Evolutionary conservation across 2,888 invertebrate genomes (phyloP).

Genomic region (Lepidochrysops patricia): DNA sequence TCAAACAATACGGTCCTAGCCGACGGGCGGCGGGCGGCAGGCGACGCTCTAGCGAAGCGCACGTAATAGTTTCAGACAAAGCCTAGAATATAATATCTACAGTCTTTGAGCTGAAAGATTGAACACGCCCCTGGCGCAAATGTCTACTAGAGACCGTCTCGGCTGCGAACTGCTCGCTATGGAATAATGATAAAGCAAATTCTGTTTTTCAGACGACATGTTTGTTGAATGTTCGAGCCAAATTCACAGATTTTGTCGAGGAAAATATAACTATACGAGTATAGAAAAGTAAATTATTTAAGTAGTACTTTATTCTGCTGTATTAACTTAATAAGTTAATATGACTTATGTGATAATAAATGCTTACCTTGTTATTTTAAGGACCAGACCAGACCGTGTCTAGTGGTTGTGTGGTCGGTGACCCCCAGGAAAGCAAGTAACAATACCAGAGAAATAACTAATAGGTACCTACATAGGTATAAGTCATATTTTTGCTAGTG

Average conservation of each 20-base stretch:
- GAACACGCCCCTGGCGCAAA: background rate
- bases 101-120: constrained; percentile 2
- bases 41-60: background rate
- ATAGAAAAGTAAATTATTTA: no score
- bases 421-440: no score
- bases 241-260: background rate
- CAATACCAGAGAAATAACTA: no score
- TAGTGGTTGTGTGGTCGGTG: no score
- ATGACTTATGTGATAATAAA: no score
- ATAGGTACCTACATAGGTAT: no score
- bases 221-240: background rate
- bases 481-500: no score
- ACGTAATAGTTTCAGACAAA: constrained; percentile 6
- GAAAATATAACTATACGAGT: background rate
- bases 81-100: constrained; percentile 8
- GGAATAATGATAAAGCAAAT: background rate
- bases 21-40: background rate
- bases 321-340: no score
- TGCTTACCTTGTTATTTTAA: no score
- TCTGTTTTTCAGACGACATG: no score
- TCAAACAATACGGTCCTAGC: constrained; percentile 4
- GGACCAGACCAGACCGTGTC: no score
- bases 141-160: constrained; percentile 2
- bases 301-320: no score
- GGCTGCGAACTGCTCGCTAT: background rate